These are phyloP conservation scores for Turritopsis rubra DNA, from an alignment of 30 jellyfish, hydroid and myxozoan species.

Conservation along the genomic window DNA sequence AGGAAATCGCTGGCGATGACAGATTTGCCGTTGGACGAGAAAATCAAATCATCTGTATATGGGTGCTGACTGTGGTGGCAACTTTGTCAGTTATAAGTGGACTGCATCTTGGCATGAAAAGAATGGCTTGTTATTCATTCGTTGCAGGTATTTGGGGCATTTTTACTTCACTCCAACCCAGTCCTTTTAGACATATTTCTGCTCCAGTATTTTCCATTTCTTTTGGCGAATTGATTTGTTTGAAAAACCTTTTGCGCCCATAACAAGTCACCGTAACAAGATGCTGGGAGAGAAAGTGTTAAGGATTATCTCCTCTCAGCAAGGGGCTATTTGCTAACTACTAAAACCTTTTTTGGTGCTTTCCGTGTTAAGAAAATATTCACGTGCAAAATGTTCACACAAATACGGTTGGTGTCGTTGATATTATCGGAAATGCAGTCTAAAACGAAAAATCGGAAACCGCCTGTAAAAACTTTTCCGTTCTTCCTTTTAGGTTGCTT, in stretches of 20 bases:
- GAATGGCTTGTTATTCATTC: not conserved
- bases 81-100: not conserved
- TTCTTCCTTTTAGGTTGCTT: not conserved
- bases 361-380: no score
- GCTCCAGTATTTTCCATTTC: not conserved
- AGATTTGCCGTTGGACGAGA: not conserved
- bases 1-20: not conserved
- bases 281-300: no score
- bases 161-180: not conserved
- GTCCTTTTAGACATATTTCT: no score
- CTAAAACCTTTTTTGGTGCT: no score
- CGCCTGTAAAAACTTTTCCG: not conserved
- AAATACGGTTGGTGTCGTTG: no score
- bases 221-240: no score
- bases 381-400: no score
- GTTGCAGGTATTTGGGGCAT: not conserved
- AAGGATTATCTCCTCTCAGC: no score
- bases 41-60: not conserved
- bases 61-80: not conserved
- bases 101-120: not conserved
- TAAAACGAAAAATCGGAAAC: not conserved
- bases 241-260: no score
- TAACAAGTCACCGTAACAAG: no score
- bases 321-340: no score
- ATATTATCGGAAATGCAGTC: not conserved